Base-by-base conservation (phyloP, 1,140 invertebrate genomes). In the Laupala kohalensis region DNA sequence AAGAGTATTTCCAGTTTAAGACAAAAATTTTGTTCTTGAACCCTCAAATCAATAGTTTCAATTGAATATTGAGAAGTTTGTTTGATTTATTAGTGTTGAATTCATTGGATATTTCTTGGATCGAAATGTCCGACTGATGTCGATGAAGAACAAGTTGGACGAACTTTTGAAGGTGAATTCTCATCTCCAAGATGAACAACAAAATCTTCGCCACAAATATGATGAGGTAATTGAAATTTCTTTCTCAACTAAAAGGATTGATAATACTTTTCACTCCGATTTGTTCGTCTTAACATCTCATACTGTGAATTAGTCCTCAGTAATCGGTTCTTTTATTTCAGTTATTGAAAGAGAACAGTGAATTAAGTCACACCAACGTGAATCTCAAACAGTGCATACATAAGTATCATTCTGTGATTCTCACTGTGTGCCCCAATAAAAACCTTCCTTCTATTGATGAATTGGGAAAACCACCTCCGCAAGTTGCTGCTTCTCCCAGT, bases 21-120 rank as follows among this genome's bases (percentile, higher is more conserved):
- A n/a, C n/a, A n/a, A n/a, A n/a, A n/a, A n/a, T n/a, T n/a, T n/a
- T n/a, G n/a, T n/a, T n/a, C n/a, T n/a, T n/a, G n/a, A n/a, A n/a
- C n/a, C n/a, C n/a, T n/a, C n/a, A n/a, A n/a, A n/a, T n/a, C n/a
- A n/a, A n/a, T n/a, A n/a, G n/a, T n/a, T n/a, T n/a, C n/a, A n/a
- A n/a, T n/a, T n/a, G n/a, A n/a, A n/a, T n/a, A n/a, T n/a, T n/a
- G n/a, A n/a, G n/a, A n/a, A n/a, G n/a, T n/a, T n/a, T n/a, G n/a
- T n/a, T n/a, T n/a, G 3, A 5, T 67, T 28, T 75, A 73, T 91
- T 75, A 95, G 90, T 69, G 91, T 96, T 0, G 96, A 98, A 80
- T 98, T 96, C 79, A 92, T 97, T 63, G 93, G 91, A 13, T 98
- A 98, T 79, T 98, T 94, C 79, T 81, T 96, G 63, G 95, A 97